These are phyloP conservation scores for Rhynchonycteris naso DNA, from an alignment of 2,797 vertebrate genomes.

Conservation along the genomic window DNA sequence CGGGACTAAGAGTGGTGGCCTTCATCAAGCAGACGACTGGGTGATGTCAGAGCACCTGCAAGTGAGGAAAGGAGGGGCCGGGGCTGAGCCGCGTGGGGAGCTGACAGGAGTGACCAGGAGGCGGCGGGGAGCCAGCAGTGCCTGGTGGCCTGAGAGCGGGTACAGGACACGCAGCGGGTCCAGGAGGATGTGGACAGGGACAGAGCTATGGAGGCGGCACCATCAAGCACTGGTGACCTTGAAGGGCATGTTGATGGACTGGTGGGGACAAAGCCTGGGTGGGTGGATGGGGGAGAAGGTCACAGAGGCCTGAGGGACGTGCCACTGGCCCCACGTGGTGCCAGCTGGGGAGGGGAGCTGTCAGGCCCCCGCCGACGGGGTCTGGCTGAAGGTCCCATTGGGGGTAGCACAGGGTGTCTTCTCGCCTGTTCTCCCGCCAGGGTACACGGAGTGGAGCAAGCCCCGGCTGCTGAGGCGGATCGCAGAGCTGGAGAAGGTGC, in stretches of 20 bases:
- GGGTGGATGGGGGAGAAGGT: background rate
- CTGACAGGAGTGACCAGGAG: background rate
- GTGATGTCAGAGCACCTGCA: too few species aligned
- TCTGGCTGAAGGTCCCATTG: accelerated
- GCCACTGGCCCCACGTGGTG: background rate
- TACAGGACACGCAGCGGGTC: too few species aligned
- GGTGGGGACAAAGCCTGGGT: background rate
- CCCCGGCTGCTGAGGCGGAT: constrained; percentile 91
- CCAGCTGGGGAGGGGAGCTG: accelerated
- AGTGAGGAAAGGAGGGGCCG: background rate
- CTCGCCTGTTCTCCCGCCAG: constrained; percentile 79
- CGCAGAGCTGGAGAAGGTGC: constrained; percentile 92
- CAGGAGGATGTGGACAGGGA: accelerated
- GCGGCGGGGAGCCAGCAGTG: background rate
- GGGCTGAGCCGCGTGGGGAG: background rate
- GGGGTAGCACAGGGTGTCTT: background rate
- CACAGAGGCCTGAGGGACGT: background rate
- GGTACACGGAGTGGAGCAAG: constrained; percentile 93
- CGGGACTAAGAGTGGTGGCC: background rate
- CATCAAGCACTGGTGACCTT: accelerated
- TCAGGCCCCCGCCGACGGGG: background rate
- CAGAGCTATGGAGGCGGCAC: too few species aligned
- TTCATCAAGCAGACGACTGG: background rate
- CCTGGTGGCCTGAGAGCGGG: accelerated
- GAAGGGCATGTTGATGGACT: background rate